A percentile compares a stretch with the other conserved stretches of the same genome.
phyloP scores from a whole-genome alignment of 2,888 invertebrate species.

The Laspeyria flexula region DNA sequence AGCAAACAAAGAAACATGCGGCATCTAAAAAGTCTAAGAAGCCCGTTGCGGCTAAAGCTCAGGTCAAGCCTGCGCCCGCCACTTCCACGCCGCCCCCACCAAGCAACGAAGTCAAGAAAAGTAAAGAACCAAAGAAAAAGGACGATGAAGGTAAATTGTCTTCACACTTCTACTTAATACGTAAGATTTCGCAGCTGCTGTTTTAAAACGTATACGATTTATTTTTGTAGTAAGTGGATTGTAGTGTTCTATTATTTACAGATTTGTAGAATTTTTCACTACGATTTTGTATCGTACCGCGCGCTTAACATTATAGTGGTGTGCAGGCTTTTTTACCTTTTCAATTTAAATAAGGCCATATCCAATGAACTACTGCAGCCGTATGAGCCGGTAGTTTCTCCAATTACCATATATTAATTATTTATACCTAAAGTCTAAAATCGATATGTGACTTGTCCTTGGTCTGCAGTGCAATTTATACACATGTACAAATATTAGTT shows the following conservation, averaged over 20 bases:
- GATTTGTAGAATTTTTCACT: no score
- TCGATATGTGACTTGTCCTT: neutral
- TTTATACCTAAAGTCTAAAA: neutral
- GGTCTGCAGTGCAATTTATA: neutral
- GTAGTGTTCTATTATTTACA: no score
- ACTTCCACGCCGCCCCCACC: constrained; percentile 54
- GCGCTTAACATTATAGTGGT: no score
- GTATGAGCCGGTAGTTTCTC: no score
- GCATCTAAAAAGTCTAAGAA: constrained; percentile 61
- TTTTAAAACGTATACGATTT: no score
- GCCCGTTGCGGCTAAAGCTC: constrained; percentile 57
- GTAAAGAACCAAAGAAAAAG: constrained; percentile 79
- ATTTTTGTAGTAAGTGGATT: no score
- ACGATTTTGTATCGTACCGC: no score
- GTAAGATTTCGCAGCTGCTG: no score
- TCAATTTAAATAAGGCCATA: no score
- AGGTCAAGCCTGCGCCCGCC: constrained; percentile 46
- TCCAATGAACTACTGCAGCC: no score
- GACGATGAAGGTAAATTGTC: constrained; percentile 52
- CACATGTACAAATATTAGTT: no score
- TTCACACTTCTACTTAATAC: neutral
- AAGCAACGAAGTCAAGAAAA: constrained; percentile 58
- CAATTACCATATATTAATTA: neutral
- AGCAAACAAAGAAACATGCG: constrained; percentile 64
- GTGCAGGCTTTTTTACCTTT: no score